Evolutionary conservation across 2,888 invertebrate species (phyloP).

Genomic region (Didymodactylos carnosus): DNA sequence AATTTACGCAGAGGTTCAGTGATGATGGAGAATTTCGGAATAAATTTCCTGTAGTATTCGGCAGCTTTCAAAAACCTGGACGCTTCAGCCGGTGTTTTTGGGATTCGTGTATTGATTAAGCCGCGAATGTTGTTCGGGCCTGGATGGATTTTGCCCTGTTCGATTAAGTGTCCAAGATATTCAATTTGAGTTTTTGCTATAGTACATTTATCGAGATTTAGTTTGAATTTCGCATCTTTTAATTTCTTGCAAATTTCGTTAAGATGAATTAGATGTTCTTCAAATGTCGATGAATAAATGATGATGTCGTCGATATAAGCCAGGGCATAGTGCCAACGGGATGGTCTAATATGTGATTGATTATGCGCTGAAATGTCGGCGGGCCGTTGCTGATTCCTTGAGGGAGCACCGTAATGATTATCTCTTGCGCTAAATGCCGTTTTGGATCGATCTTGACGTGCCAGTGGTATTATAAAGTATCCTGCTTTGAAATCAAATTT

Average conservation of each 20-base stretch:
- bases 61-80: not conserved
- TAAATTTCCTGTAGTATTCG: not conserved
- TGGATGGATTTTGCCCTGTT: not conserved
- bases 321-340: not conserved
- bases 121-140: not conserved
- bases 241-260: not conserved
- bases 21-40: not conserved
- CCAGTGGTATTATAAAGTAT: conserved; percentile 15
- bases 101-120: not conserved
- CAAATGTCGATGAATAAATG: not conserved
- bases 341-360: not conserved
- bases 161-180: not conserved
- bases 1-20: not conserved
- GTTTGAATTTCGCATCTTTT: not conserved
- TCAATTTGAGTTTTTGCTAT: not conserved
- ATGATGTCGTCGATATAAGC: not conserved
- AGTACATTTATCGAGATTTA: not conserved
- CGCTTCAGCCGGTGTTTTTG: not conserved
- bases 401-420: not conserved
- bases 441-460: conserved; percentile 14
- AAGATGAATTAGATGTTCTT: not conserved
- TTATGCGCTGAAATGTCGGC: not conserved
- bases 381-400: not conserved
- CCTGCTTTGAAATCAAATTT: conserved; percentile 16
- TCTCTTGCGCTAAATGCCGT: conserved; percentile 15